Base-by-base conservation (phyloP, 2,797 vertebrate species). In the Pseudopleuronectes americanus region DNA sequence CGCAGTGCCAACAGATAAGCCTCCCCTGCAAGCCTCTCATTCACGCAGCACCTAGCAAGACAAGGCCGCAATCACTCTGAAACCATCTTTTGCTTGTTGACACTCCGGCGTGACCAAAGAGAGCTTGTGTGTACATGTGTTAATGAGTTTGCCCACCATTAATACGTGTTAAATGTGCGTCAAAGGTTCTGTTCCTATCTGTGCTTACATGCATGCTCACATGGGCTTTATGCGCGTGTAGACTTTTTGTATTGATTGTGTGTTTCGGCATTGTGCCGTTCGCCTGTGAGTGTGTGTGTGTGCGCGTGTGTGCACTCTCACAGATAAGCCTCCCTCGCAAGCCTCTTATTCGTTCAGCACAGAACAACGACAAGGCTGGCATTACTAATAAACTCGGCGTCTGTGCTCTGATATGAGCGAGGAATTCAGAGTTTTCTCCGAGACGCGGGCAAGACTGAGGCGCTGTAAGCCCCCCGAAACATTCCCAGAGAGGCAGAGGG, bases 381-480 rank as follows among this genome's bases (percentile, higher is more conserved):
- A 89, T 89, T 83, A 88, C 88, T 87, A 90, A 91, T 90, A 89
- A 88, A 90, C 84, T 85, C 80, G 24, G 76, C 64, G 53, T 73
- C 81, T 52, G 28, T 8, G 16, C 70, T 74, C 68, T 41, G 74
- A 85, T 86, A 81, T 73, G 80, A 84, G 74, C 60, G 48, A 26
- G 19, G 4, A 73, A 76, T 79, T 67, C 60, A 45, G 79, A 79
- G 80, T 70, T 80, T 80, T 74, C 52, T 84, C 75, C 77, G 71
- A 84, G 77, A 80, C 61, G 81, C 74, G 77, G 47, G 36, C 13
- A 8, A 43, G 71, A 66, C 21, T 7, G 9, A 43, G 6, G 3
- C 54, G 68, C 36, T n/a, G 63, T 76, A 74, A 86, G 58, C 63
- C 56, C 51, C 51, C 60, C 19, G 45, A 69, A 68, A 22, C 26